Conservation (phyloP, 2,888 invertebrate genomes). For the Cheilosia variabilis region DNA sequence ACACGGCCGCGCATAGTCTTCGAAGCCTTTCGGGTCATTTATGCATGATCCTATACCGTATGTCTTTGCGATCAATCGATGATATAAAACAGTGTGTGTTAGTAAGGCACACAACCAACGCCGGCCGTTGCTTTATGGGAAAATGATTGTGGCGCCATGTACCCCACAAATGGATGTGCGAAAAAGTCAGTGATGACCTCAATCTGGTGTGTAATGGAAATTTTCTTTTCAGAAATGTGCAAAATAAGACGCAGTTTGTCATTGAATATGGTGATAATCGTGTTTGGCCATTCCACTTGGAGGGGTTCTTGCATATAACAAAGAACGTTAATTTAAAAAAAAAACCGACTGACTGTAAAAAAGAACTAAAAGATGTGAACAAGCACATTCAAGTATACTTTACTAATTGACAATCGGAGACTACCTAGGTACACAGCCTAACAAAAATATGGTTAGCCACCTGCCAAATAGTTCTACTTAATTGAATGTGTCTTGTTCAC, state of each 20-base stretch:
- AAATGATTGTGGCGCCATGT: constrained; percentile 49
- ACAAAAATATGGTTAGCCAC: no score
- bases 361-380: no score
- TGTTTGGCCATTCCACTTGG: background rate
- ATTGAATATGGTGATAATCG: background rate
- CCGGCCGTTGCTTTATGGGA: constrained; percentile 4
- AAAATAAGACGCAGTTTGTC: constrained; percentile 14
- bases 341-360: no score
- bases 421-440: no score
- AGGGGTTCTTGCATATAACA: background rate
- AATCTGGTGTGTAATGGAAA: constrained; percentile 44
- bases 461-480: no score
- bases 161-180: constrained; percentile 61
- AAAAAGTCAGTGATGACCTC: constrained; percentile 68
- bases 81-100: constrained; percentile 28
- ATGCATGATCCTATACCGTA: constrained; percentile 1
- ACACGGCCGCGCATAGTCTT: constrained; percentile 50
- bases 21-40: constrained; percentile 57
- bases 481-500: no score
- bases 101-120: constrained; percentile 4
- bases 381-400: no score
- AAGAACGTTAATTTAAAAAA: no score
- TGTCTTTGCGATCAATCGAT: constrained; percentile 14
- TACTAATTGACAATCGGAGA: no score
- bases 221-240: constrained; percentile 23